A percentile compares a stretch with the other conserved stretches of the same genome.
Conservation (phyloP, 2,888 invertebrate species). For the Cyclophora punctaria region DNA sequence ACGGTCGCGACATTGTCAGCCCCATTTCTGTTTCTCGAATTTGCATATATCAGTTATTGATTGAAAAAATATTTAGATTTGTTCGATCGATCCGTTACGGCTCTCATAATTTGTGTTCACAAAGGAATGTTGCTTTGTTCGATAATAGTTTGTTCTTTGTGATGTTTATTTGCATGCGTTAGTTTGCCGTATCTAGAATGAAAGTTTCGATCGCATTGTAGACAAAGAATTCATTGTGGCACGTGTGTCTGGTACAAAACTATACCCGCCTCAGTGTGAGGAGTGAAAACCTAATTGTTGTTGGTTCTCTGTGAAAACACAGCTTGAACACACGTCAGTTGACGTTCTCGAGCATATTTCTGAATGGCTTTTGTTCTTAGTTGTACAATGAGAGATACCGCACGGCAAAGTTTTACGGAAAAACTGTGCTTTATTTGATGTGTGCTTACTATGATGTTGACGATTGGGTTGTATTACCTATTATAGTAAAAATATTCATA, state of each 20-base stretch:
- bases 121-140: conserved; percentile 43
- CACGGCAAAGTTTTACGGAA: conserved; percentile 22
- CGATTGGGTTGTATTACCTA: too few relatives aligned
- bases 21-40: conserved; percentile 44
- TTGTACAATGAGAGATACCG: conserved; percentile 50
- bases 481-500: too few relatives aligned
- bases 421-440: conserved; percentile 16
- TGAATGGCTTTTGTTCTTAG: conserved; percentile 71
- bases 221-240: conserved; percentile 43
- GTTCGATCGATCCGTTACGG: conserved; percentile 68
- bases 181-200: conserved; percentile 23
- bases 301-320: conserved; percentile 48
- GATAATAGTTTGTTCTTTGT: conserved; percentile 44
- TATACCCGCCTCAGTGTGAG: conserved; percentile 52
- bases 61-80: conserved; percentile 72
- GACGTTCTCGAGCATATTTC: conserved; percentile 47
- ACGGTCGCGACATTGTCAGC: conserved; percentile 67
- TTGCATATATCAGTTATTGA: conserved; percentile 74
- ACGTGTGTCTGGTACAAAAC: conserved; percentile 49
- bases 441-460: too few relatives aligned
- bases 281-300: conserved; percentile 64
- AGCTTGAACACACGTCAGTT: conserved; percentile 59
- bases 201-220: conserved; percentile 38
- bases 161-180: conserved; percentile 31
- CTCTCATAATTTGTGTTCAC: conserved; percentile 48